Conservation (phyloP, 2,797 vertebrate genomes). For the Poecilia wingei region DNA sequence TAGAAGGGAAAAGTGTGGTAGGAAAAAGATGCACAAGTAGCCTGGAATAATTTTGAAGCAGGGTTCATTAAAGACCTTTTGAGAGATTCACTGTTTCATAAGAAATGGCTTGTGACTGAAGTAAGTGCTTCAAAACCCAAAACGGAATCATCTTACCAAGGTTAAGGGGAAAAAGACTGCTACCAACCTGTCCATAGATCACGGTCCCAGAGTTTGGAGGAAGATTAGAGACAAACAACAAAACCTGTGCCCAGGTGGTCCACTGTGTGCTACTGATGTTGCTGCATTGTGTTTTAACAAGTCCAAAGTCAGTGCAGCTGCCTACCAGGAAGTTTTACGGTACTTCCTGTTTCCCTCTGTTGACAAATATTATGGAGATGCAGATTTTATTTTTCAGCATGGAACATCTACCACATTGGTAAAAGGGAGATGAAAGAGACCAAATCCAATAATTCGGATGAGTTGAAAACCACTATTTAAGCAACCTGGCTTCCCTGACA, state of each 20-base stretch:
- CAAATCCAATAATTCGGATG: background rate
- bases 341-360: background rate
- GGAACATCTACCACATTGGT: background rate
- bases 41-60: background rate
- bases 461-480: background rate
- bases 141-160: background rate
- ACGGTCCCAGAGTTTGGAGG: background rate
- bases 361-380: background rate
- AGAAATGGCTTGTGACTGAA: background rate
- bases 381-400: background rate
- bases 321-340: background rate
- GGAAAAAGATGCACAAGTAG: background rate
- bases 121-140: background rate
- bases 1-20: background rate
- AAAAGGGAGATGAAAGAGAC: background rate
- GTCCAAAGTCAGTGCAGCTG: background rate
- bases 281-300: background rate
- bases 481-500: background rate
- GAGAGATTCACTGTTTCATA: background rate
- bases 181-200: background rate
- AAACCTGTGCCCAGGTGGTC: background rate
- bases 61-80: background rate
- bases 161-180: background rate
- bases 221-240: background rate
- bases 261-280: background rate